Evolutionary conservation across 2,888 invertebrate species (phyloP), one percentile per base, ranked within the genome.

Genomic region (Himalopsyche anomala): DNA sequence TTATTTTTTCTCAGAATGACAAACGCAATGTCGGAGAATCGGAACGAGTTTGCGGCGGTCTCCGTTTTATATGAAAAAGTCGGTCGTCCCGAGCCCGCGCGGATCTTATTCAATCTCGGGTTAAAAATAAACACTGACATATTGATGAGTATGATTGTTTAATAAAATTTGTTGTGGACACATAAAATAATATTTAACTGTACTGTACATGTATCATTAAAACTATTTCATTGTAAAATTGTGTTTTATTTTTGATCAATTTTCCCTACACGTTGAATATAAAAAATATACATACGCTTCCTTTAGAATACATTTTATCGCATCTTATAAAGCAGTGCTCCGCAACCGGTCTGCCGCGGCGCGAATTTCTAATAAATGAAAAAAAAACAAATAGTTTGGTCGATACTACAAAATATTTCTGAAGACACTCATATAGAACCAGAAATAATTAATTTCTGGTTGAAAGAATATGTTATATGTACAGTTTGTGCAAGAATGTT

Each of bases 131-230:
- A 62, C 2, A 62, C 62, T 62, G 62, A 62, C 19, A 62, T 62
- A 19, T 19, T 62, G 62, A 62, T n/a, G 62, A 19, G 19, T 62
- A 62, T 62, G 19, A 62, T 62, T 62, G 62, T 62, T 62, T 62
- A 62, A 62, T 62, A 62, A 62, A 62, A n/a, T n/a, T 84, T 80
- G 54, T 84, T 81, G 55, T 85, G 85, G 82, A 85, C 85, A 87
- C 87, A 87, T 83, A 84, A 83, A 85, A 85, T 85, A 86, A 86
- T 86, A 86, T 84, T 74, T 82, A 80, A 69, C 81, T 87, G 83
- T 87, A 87, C 83, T 87, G 85, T 87, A 87, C 87, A 86, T 87
- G 87, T 87, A 87, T 83, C 85, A 87, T 85, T 87, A 87, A 86
- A 87, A 87, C 74, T 87, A 87, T 87, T 87, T 87, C 82, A 87